phyloP scores from a whole-genome alignment of 1,140 invertebrate species.

The Drosophila arizonae region DNA sequence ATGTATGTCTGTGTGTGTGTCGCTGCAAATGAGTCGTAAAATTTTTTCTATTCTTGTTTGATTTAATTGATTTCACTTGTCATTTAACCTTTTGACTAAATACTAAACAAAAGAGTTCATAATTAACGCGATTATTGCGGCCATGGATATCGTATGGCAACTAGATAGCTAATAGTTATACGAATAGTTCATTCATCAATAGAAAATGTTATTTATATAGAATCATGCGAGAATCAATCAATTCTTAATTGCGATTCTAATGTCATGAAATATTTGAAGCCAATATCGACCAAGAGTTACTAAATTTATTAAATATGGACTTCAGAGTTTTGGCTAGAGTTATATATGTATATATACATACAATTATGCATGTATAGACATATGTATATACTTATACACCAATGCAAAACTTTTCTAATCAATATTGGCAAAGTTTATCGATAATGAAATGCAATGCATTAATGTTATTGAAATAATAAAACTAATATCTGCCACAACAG shows the following conservation, averaged over 20 bases:
- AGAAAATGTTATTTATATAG: conserved; percentile 2
- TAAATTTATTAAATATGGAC: too few species aligned
- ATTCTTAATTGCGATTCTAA: conserved; percentile 24
- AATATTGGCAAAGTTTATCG: conserved; percentile 62
- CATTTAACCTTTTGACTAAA: conserved; percentile 57
- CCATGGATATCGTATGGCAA: conserved; percentile 26
- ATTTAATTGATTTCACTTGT: conserved; percentile 40
- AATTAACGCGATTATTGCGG: conserved; percentile 17
- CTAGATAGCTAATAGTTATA: conserved; percentile 19
- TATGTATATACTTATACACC: too few species aligned
- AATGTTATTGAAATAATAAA: conserved; percentile 78
- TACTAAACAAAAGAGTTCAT: conserved; percentile 5
- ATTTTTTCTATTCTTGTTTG: conserved; percentile 32
- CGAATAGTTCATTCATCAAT: conserved; percentile 50
- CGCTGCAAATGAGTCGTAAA: conserved; percentile 47
- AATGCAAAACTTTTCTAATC: conserved; percentile 42
- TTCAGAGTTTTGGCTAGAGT: too few species aligned
- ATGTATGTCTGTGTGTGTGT: background rate
- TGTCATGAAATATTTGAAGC: conserved; percentile 5
- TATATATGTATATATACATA: too few species aligned
- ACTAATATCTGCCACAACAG: conserved; percentile 67
- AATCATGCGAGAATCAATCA: conserved; percentile 12
- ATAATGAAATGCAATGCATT: conserved; percentile 74
- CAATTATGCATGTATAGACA: too few species aligned
- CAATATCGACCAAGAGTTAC: background rate